Evolutionary conservation across 2,888 invertebrate species (phyloP).

Genomic region (Idaea biselata): DNA sequence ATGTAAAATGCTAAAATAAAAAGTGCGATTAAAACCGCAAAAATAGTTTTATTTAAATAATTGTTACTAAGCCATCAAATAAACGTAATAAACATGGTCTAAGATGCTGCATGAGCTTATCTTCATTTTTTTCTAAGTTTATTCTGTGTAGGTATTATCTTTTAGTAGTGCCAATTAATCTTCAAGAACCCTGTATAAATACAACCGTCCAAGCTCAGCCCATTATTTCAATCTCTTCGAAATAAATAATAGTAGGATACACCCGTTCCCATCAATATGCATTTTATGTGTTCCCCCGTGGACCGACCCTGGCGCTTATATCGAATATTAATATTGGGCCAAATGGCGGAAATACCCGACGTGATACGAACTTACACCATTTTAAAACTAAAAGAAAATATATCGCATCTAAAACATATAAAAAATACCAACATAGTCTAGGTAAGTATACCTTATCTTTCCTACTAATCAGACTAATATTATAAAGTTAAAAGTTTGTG

Average conservation of each 20-base stretch:
- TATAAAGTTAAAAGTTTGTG: no score
- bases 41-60: no score
- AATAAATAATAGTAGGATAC: conserved; percentile 17
- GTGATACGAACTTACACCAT: neutral
- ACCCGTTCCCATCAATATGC: conserved; percentile 22
- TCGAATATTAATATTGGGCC: conserved; percentile 56
- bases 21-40: no score
- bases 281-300: conserved; percentile 21
- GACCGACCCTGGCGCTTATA: conserved; percentile 34
- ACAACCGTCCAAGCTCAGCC: conserved; percentile 5
- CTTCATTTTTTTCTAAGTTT: neutral
- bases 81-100: no score
- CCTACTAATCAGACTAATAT: no score
- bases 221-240: conserved; percentile 14
- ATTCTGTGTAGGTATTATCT: neutral
- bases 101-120: no score
- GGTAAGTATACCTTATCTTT: no score
- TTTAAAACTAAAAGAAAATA: neutral
- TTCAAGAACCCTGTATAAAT: neutral
- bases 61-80: no score
- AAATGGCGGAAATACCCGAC: neutral
- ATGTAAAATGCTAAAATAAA: no score
- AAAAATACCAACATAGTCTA: neutral
- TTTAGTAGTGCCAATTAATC: neutral
- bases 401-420: neutral